Evolutionary conservation across 2,797 vertebrate species (phyloP).

Genomic region (Sebastes dallii): DNA sequence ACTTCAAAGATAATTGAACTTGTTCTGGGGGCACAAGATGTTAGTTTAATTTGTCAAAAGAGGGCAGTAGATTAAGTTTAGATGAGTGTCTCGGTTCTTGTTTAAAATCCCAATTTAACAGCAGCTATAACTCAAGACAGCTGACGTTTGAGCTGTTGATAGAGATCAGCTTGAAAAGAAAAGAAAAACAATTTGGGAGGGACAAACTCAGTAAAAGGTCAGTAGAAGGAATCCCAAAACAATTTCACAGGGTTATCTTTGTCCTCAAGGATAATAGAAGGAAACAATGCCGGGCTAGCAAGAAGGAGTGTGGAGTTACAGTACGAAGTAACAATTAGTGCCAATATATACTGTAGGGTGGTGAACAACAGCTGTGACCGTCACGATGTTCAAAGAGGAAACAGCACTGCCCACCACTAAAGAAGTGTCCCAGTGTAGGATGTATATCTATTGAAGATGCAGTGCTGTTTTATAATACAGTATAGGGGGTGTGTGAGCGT

Average conservation of each 20-base stretch:
- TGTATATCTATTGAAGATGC: background rate
- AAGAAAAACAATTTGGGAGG: background rate
- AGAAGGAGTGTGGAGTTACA: slow-evolving; percentile 52
- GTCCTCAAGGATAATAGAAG: slow-evolving; percentile 59
- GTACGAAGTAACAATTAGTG: slow-evolving; percentile 3
- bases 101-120: background rate
- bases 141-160: background rate
- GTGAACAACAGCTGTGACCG: slow-evolving; percentile 28
- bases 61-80: background rate
- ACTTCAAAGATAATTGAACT: background rate
- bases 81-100: background rate
- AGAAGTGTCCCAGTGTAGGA: background rate
- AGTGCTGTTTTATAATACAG: background rate
- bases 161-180: background rate
- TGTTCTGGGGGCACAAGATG: background rate
- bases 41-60: background rate
- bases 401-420: background rate
- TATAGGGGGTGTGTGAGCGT: background rate
- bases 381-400: background rate
- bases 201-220: slow-evolving; percentile 14
- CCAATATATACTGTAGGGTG: background rate
- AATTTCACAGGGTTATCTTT: slow-evolving; percentile 75
- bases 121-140: background rate
- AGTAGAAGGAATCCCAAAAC: slow-evolving; percentile 42
- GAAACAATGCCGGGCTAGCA: slow-evolving; percentile 40